A percentile compares a stretch with the other conserved stretches of the same genome.
phyloP scores from a whole-genome alignment of 2,888 invertebrate genomes.

The Penaeus monodon region DNA sequence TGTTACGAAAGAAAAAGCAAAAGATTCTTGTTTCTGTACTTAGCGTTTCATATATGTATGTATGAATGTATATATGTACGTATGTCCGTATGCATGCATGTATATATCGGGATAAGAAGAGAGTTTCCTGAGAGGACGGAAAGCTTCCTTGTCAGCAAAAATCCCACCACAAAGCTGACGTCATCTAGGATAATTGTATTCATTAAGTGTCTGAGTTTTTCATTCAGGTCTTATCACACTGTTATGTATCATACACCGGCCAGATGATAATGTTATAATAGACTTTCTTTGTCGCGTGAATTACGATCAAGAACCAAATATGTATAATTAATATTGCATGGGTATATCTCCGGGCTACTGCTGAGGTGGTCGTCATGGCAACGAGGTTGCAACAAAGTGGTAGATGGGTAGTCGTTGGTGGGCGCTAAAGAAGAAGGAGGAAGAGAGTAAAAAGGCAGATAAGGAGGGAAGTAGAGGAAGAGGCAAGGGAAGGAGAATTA shows the following conservation, averaged over 20 bases:
- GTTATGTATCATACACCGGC: constrained; percentile 54
- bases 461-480: too few species aligned
- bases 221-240: constrained; percentile 49
- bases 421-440: neutral
- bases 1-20: too few species aligned
- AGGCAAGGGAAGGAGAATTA: too few species aligned
- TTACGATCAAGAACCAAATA: constrained; percentile 25
- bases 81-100: too few species aligned
- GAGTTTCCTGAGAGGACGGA: too few species aligned
- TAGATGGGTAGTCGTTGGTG: neutral
- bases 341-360: constrained; percentile 8
- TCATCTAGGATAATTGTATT: constrained; percentile 29
- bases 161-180: neutral
- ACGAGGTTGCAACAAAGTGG: neutral
- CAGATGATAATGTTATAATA: constrained; percentile 22
- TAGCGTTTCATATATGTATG: too few species aligned
- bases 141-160: neutral
- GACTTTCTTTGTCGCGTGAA: constrained; percentile 27
- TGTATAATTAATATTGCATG: constrained; percentile 21
- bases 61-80: too few species aligned
- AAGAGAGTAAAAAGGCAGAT: neutral
- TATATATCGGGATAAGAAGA: too few species aligned
- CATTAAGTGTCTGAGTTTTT: constrained; percentile 26
- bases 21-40: too few species aligned
- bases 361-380: neutral